phyloP scores from a whole-genome alignment of 2,113 vertebrate genomes.

The Apus apus region DNA sequence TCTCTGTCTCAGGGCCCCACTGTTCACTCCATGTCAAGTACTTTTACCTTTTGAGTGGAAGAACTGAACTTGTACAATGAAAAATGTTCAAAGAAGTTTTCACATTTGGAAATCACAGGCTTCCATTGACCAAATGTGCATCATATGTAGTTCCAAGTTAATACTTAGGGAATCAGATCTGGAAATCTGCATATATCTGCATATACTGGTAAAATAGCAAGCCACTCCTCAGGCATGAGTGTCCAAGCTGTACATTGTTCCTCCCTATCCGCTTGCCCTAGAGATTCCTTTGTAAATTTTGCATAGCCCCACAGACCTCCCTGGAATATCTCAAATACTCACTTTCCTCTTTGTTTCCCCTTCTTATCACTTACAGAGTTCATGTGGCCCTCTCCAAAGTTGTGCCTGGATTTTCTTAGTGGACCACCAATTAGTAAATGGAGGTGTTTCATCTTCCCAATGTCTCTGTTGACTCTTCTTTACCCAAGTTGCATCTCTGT shows the following conservation, averaged over 20 bases:
- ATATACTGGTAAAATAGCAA: too few relatives aligned
- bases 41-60: too few relatives aligned
- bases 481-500: not conserved
- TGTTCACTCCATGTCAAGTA: too few relatives aligned
- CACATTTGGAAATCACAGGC: too few relatives aligned
- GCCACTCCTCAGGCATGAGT: too few relatives aligned
- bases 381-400: not conserved
- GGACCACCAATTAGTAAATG: not conserved
- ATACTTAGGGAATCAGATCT: too few relatives aligned
- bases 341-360: not conserved
- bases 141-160: too few relatives aligned
- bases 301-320: not conserved
- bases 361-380: not conserved
- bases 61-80: too few relatives aligned
- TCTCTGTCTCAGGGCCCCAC: too few relatives aligned
- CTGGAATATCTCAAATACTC: not conserved
- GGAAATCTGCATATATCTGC: too few relatives aligned
- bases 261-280: not conserved
- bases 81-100: too few relatives aligned
- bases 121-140: too few relatives aligned
- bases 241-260: not conserved
- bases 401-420: not conserved
- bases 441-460: not conserved
- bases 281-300: not conserved
- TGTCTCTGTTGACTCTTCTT: not conserved